Evolutionary conservation across 2,113 vertebrate genomes (phyloP), one percentile per base, ranked within the genome.

Genomic region (Coreoperca whiteheadi): DNA sequence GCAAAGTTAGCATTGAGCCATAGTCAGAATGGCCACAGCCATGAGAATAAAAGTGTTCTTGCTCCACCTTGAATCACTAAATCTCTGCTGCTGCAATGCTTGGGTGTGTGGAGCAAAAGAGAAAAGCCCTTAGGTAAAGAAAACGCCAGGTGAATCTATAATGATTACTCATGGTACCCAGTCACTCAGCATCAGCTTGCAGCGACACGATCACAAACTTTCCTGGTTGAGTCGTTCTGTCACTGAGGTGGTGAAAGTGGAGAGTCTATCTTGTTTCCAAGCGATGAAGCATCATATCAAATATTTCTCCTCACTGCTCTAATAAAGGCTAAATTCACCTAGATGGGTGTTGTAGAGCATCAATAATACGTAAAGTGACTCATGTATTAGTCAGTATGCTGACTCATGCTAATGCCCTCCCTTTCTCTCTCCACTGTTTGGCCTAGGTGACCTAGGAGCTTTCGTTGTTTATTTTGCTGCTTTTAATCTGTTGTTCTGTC

Each of bases 331-430:
- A 37, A 32, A 73, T 54, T 74, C 50, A 74, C 68, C 57, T 46
- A 12, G 25, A 84, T 67, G 39, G 56, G 57, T 74, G 73, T 65
- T 75, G 66, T 18, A 37, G n/a, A n/a, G 68, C 78, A 46, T 81
- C 69, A 60, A 14, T 76, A 46, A 54, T 16, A 60, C 61, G 39
- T 43, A 56, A 46, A 60, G 16, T 75, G 86, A 89, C 37, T 89
- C 81, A 83, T 80, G 79, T 8, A 28, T 88, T 75, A 88, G 83
- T 89, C 81, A 85, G 68, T 30, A 43, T 41, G 64, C 71, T 88
- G 89, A 92, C 65, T 91, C 84, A 87, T 82, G 67, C 48, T 74
- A 43, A 39, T 56, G 48, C 28, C 61, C 46, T 43, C 56, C 39
- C 15, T 32, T 76, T 66, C 60, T 66, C 10, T 53, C 53, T 65